Evolutionary conservation across 2,797 vertebrate genomes (phyloP).

Genomic region (Coreius guichenoti): DNA sequence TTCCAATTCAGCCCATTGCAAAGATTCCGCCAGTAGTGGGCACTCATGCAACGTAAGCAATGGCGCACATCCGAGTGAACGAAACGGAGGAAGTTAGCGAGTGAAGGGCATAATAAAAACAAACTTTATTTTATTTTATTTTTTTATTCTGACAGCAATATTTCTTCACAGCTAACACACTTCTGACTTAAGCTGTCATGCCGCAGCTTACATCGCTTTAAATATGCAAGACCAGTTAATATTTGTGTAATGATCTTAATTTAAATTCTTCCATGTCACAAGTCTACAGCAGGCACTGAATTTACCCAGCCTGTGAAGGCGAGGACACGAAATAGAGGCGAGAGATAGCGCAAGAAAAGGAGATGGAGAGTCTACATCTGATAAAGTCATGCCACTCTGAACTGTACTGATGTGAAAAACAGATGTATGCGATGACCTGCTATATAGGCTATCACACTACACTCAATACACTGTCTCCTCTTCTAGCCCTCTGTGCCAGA

Average conservation of each 20-base stretch:
- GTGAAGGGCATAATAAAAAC: no score
- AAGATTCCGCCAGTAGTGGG: no score
- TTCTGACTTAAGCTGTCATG: slow-evolving; percentile 11
- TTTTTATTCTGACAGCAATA: not conserved
- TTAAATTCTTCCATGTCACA: slow-evolving; percentile 27
- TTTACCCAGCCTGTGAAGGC: slow-evolving; percentile 13
- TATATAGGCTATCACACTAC: slow-evolving; percentile 62
- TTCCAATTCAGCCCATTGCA: no score
- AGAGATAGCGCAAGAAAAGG: slow-evolving; percentile 65
- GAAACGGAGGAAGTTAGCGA: no score
- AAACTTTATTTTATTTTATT: not conserved
- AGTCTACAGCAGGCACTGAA: not conserved
- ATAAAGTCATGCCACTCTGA: slow-evolving; percentile 69
- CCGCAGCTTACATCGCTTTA: not conserved
- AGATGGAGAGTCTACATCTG: slow-evolving; percentile 74
- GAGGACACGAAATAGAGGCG: slow-evolving; percentile 64
- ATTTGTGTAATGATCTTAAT: slow-evolving; percentile 26
- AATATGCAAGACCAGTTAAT: slow-evolving; percentile 14
- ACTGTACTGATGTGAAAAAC: slow-evolving; percentile 68
- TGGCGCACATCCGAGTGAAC: no score
- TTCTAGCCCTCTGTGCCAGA: slow-evolving; percentile 48
- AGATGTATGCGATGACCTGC: slow-evolving; percentile 64
- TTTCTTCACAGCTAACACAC: not conserved
- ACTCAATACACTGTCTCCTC: slow-evolving; percentile 67
- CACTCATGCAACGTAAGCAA: no score